phyloP scores from a whole-genome alignment of 2,888 invertebrate genomes.

The Maniola hyperantus region DNA sequence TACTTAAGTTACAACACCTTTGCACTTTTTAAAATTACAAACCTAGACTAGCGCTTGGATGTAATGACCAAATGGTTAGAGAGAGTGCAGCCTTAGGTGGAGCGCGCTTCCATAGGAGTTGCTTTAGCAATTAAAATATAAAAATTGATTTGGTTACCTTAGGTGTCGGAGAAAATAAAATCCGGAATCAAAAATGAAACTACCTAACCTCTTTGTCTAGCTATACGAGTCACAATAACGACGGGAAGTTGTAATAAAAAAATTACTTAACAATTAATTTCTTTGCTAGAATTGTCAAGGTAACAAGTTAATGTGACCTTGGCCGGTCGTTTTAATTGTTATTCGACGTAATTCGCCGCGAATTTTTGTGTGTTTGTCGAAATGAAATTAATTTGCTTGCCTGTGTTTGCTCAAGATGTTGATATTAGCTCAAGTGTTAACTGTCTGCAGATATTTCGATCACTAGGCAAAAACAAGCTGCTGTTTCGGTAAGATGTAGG shows the following conservation, averaged over 20 bases:
- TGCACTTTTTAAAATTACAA: too few relatives aligned
- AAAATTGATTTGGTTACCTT: too few relatives aligned
- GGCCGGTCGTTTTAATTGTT: conserved; percentile 2
- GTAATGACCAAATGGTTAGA: too few relatives aligned
- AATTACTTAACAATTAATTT: neutral
- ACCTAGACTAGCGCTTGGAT: too few relatives aligned
- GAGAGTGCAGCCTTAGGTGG: too few relatives aligned
- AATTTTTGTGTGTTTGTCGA: conserved; percentile 10
- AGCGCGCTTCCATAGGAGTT: too few relatives aligned
- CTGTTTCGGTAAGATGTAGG: neutral
- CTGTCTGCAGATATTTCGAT: neutral
- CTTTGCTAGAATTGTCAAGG: neutral
- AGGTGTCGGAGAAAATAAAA: too few relatives aligned
- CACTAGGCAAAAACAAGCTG: neutral
- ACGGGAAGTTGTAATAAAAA: conserved; percentile 1
- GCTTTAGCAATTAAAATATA: too few relatives aligned
- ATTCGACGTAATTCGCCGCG: neutral
- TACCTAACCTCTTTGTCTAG: neutral
- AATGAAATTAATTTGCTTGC: conserved; percentile 3
- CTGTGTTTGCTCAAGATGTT: conserved; percentile 7
- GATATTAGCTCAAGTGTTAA: conserved; percentile 4
- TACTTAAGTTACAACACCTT: too few relatives aligned
- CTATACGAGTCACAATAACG: neutral
- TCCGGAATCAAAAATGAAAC: too few relatives aligned
- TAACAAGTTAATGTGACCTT: neutral